A percentile compares a stretch with the other conserved stretches of the same genome.
These are phyloP conservation scores for Cantharis lateralis DNA, from an alignment of 2,888 invertebrate genomes.

Conservation along the genomic window DNA sequence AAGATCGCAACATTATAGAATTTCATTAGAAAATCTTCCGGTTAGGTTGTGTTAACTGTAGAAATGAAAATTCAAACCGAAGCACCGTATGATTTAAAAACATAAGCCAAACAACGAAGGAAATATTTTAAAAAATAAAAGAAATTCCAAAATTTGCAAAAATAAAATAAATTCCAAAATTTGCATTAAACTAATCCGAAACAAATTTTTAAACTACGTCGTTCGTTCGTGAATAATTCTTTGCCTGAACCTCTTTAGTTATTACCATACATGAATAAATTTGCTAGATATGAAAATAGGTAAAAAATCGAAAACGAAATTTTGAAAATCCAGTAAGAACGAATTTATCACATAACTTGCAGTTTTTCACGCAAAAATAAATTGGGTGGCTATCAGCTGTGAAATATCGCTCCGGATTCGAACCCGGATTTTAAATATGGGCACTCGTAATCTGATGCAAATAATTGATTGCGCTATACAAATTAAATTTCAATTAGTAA, in stretches of 20 bases:
- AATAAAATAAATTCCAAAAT: not conserved
- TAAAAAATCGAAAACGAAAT: not conserved
- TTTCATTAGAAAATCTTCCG: slow-evolving; percentile 19
- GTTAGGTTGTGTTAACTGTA: not conserved
- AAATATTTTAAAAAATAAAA: no score
- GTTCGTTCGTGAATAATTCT: not conserved
- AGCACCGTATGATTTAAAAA: not conserved
- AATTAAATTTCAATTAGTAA: not conserved
- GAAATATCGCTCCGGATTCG: no score
- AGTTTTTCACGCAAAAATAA: no score
- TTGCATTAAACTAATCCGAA: not conserved
- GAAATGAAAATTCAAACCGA: not conserved
- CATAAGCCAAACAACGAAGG: no score
- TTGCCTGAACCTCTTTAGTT: not conserved
- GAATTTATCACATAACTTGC: no score
- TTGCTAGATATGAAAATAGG: not conserved
- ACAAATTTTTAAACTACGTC: not conserved
- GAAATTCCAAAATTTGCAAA: not conserved
- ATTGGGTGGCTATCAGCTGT: no score
- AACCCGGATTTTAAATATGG: no score
- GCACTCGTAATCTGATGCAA: not conserved
- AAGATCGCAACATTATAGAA: slow-evolving; percentile 9
- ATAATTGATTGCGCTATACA: no score
- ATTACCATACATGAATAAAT: not conserved
- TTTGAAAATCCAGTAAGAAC: not conserved